Base-by-base conservation (phyloP, 2,797 vertebrate species). In the Iguana delicatissima region DNA sequence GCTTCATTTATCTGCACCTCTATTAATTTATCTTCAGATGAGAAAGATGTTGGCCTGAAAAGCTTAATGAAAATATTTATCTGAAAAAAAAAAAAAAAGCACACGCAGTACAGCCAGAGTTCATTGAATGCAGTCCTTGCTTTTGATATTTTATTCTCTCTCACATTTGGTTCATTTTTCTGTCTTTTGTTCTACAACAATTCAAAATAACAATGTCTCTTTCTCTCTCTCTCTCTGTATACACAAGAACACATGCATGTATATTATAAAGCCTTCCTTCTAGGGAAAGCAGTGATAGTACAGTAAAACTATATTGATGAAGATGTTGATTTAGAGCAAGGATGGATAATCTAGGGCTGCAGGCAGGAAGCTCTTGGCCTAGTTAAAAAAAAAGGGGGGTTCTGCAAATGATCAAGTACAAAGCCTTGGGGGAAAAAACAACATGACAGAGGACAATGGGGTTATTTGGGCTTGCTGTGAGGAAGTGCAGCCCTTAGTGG, bases 1-100 rank as follows among this genome's bases (percentile, higher is more conserved):
- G 89, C 26, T 88, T 87, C 90, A 16, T 74, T 26, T 86, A 59
- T 86, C 74, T 84, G 35, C 62, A 79, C 52, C 83, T 84, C 81
- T 38, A 83, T 91, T 79, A 13, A 42, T 91, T 84, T 55, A 35
- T 0, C 35, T 79, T 16, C 55, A 64, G 73, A 72, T 83, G 20
- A 59, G 1, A 64, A 35, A 92, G 3, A 69, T 91, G 62, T 1
- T 62, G 88, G 46, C 0, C 14, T 86, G 7, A 73, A 86, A 91
- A 12, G 7, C 35, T 1, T n/a, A 89, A 87, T 88, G 81, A 86
- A 42, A 24, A 35, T 72, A 20, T 84, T 55, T 73, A 80, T 73
- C 20, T 50, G n/a, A 42, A 0, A 0, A 4, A 1, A 0, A 42
- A 42, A 42, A 42, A 42, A 42, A 42, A 42, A 42, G n/a, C 86